Conservation (phyloP, 2,888 invertebrate species). For the Pinctada fucata region DNA sequence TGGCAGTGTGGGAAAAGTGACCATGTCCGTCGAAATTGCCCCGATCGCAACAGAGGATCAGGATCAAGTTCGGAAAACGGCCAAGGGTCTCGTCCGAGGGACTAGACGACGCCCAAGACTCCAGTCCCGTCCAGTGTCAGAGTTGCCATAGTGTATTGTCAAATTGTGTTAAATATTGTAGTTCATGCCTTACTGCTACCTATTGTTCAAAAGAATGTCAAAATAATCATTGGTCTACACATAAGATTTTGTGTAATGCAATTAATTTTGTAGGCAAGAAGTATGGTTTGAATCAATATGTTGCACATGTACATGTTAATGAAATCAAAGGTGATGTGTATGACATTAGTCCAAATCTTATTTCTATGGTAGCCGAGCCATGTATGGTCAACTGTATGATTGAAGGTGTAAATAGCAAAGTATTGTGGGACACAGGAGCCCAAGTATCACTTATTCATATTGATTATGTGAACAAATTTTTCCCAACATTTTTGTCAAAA, state of each 20-base stretch:
- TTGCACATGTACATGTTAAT: background rate
- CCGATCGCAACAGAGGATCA: background rate
- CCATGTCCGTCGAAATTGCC: background rate
- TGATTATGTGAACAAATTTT: background rate
- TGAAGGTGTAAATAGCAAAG: background rate
- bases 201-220: slow-evolving; percentile 9
- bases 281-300: background rate
- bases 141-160: background rate
- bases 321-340: background rate
- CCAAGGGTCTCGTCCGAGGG: slow-evolving; percentile 3
- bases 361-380: background rate
- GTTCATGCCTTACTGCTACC: background rate
- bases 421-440: slow-evolving; percentile 4
- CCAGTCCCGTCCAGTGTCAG: background rate
- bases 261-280: background rate
- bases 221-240: background rate
- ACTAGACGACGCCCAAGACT: background rate
- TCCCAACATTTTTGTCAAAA: background rate
- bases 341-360: background rate
- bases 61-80: slow-evolving; percentile 11
- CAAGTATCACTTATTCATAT: slow-evolving; percentile 4
- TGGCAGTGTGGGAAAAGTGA: background rate
- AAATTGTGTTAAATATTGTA: background rate
- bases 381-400: background rate
- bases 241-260: background rate